Base-by-base conservation (phyloP, 1,140 invertebrate species). In the Caenorhabditis latens region DNA sequence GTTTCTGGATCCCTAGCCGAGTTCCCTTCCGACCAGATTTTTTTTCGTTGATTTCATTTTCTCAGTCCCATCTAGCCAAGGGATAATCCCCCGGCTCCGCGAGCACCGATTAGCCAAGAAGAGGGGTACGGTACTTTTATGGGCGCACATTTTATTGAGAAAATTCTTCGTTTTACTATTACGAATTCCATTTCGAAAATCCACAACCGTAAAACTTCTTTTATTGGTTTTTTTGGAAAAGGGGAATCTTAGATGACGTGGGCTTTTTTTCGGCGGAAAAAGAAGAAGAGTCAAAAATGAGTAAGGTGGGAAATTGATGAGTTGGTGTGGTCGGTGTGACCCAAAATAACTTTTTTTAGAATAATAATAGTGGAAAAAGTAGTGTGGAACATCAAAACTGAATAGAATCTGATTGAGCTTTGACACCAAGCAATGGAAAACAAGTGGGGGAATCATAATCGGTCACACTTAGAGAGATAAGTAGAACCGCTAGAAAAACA, bases 91-190 rank as follows among this genome's bases (percentile, higher is more conserved):
- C 32, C 11, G 61, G 32, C 9, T 6, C 24, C 21, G 24, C 50
- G 57, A n/a, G n/a, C 11, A 32, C 9, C 61, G 61, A 63, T 40
- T 63, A 63, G 61, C 13, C 21, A 14, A n/a, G n/a, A n/a, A n/a
- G n/a, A n/a, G 61, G 61, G 13, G n/a, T 63, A 63, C 61, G 61
- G 61, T 63, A 63, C 61, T 63, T 79, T 79, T 79, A 79, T 79
- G 14, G 71, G 32, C 32, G 32, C 32, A 32, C 2, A 32, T 32
- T 32, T 32, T 32, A 32, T 32, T 32, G 32, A 32, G 32, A 32
- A 32, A 32, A 32, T n/a, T 11, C 24, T 53, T 46, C 2, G 14
- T 43, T 24, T 24, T 11, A 46, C 13, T 8, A 32, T 11, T 50
- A 11, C n/a, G 14, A 24, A 32, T 13, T 50, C 4, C 8, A 13